These are phyloP conservation scores for Alethe castanea DNA, from an alignment of 2,113 vertebrate genomes.

Conservation along the genomic window DNA sequence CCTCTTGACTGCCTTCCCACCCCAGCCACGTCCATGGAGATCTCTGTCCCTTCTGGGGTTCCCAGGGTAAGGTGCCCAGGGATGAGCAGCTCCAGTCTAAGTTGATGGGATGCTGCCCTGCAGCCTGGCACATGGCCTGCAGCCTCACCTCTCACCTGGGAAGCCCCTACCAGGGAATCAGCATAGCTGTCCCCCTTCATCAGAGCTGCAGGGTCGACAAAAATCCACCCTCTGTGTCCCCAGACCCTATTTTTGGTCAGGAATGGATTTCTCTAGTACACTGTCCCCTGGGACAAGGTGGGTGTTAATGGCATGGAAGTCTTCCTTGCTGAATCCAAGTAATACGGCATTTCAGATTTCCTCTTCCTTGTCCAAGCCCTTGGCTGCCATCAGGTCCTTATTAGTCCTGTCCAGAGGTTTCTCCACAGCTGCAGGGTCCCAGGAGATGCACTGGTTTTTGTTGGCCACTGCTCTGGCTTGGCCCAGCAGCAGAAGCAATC, in stretches of 20 bases:
- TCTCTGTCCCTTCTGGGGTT: neutral
- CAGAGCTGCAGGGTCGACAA: accelerated
- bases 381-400: conserved; percentile 28
- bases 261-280: neutral
- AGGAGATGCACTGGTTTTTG: neutral
- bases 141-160: neutral
- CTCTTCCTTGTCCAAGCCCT: neutral
- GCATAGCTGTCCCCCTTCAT: accelerated
- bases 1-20: neutral
- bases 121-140: accelerated
- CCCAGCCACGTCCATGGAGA: neutral
- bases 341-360: neutral
- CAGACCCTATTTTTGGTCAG: neutral
- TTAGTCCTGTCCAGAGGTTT: conserved; percentile 12
- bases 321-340: neutral
- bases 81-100: neutral
- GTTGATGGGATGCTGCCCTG: neutral
- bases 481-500: neutral
- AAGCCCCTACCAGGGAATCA: neutral
- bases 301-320: neutral
- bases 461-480: accelerated
- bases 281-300: neutral
- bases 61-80: neutral
- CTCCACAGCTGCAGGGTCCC: neutral
- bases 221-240: neutral